Evolutionary conservation across 2,888 invertebrate genomes (phyloP), one percentile per base, ranked within the genome.

Genomic region (Drosophila antonietae): DNA sequence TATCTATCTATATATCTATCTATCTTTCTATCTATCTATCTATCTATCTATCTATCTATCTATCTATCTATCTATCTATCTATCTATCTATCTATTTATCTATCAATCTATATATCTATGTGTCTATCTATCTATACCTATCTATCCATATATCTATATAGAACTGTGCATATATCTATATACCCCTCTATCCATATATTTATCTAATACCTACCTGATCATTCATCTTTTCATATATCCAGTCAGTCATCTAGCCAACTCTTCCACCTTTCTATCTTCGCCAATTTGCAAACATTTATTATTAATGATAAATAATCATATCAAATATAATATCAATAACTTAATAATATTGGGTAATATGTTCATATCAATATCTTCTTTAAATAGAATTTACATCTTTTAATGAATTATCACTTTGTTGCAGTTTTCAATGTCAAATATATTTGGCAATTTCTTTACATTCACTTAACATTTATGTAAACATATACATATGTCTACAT

Each of bases 381-480:
- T 3, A 14, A 3, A 31, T 31, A n/a, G 15, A 20, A n/a, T 35
- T 23, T 28, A 14, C 35, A 46, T 12, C 35, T 35, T 23, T 12
- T 20, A n/a, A 1, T 37, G n/a, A 67, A 23, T 56, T 51, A n/a
- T n/a, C 4, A 28, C 43, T 47, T 63, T 14, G 9, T 58, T 10
- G 0, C 8, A 2, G 8, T 53, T 59, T 67, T 78, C 75, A 75
- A 78, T 63, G 63, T 61, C 74, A 75, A 33, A 53, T 33, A 51
- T 61, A 62, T 69, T 77, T 77, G 65, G 71, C 65, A 71, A 79
- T 81, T 71, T 51, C 18, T 37, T n/a, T 8, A 71, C 44, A 68
- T 55, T 64, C 57, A 49, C 20, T 51, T 55, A 58, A 37, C 31
- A 20, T 39, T 51, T 53, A 8, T 18, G 43, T 3, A 20, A 3